Evolutionary conservation across 2,888 invertebrate species (phyloP), one percentile per base, ranked within the genome.

Genomic region (Aleiodes leptofemur): DNA sequence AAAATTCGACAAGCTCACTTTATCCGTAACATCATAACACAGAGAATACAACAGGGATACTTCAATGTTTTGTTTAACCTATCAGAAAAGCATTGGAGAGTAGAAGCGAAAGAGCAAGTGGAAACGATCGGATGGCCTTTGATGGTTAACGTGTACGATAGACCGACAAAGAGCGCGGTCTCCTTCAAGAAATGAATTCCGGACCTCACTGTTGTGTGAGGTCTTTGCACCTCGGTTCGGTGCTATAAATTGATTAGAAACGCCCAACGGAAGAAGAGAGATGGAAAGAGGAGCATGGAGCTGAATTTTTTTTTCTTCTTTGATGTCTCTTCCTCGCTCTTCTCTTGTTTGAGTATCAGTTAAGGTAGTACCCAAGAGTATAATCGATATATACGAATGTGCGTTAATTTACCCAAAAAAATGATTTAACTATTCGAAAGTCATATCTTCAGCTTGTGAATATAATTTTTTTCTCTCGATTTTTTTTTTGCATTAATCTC

Each of bases 201-300:
- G 59, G n/a, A 48, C 64, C 64, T 43, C 48, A 14, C 5, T 64
- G 61, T 61, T 38, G 43, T 61, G n/a, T 43, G 14, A 48, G 43
- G 38, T 34, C 23, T 64, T 16, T 64, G 64, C 64, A 64, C 64
- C 64, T 48, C 34, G 0, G 43, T 8, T 43, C 16, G 43, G 64
- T 64, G 23, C 64, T 16, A 64, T 48, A 64, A 56, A 69, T 69
- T 23, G 69, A 69, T 69, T 55, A 69, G 55, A 55, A 53, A 69
- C 38, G 16, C 56, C 34, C 38, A 38, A 69, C 55, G 23, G 69
- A 69, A 31, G 14, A 34, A 55, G 7, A 38, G 61, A 64, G 64
- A 64, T 64, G 64, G 23, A 64, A 16, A 5, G 14, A 55, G 14
- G 14, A 43, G 43, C 43, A 43, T 43, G 43, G 9, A 4, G 3